Evolutionary conservation across 2,113 vertebrate species (phyloP), one percentile per base, ranked within the genome.

Genomic region (Ariopsis seemanni): DNA sequence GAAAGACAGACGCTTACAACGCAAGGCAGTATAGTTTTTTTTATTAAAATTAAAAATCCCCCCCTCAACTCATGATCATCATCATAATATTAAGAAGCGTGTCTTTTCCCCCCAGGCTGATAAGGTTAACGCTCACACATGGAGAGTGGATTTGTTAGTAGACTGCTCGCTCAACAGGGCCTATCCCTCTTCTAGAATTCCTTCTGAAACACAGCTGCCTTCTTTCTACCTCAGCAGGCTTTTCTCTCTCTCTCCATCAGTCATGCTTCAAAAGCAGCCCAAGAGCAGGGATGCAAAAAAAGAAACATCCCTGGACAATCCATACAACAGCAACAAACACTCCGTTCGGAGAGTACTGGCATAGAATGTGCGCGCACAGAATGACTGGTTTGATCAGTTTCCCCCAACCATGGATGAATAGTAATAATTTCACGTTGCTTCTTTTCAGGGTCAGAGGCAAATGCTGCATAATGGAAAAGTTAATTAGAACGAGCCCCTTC

Each of bases 401-500:
- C 25, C 5, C 22, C 12, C 0, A 42, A 62, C 55, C 9, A 6
- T 15, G 52, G 50, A 22, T 25, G 27, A 18, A 71, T 25, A 42
- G 42, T 34, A 18, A 53, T 84, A 55, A 57, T 30, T 48, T 42
- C 7, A 65, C 30, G 22, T 17, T 42, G 90, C 62, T 88, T 82
- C 88, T 93, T 93, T 90, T 92, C 86, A 90, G 91, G 92, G 93
- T 93, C 92, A 93, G 63, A 88, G 90, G 71, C 50, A 50, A 88
- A 90, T 90, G 89, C 62, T 79, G 83, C 27, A 74, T 87, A 92
- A 90, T 90, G 88, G 87, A 65, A 71, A 92, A 90, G 84, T 90
- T 94, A 92, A 95, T 95, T 93, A 94, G 88, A 89, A 87, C 30
- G 85, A 85, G 89, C 87, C 90, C 30, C 87, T 85, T 89, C 86